phyloP scores from a whole-genome alignment of 2,113 vertebrate species.

The Otolemur garnettii region DNA sequence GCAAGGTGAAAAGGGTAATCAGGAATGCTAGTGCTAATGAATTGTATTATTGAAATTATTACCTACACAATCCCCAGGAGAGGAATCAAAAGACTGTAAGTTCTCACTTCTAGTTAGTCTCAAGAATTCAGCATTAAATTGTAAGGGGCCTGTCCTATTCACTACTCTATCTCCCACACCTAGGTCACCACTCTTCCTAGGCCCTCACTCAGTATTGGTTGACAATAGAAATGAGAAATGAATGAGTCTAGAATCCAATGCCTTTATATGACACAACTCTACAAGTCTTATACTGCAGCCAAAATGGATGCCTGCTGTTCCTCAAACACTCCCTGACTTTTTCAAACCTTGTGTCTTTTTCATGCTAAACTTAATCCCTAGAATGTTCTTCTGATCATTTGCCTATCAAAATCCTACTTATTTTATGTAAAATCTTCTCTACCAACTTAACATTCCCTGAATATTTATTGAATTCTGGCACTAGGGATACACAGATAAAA shows the following conservation, averaged over 20 bases:
- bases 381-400: neutral
- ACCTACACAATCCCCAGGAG: neutral
- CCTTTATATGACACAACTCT: neutral
- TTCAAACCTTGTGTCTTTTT: neutral
- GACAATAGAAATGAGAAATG: neutral
- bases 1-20: neutral
- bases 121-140: neutral
- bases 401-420: neutral
- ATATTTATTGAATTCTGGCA: neutral
- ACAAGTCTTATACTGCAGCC: neutral
- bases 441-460: neutral
- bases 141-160: neutral
- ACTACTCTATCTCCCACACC: neutral
- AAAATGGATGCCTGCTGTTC: neutral
- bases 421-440: neutral
- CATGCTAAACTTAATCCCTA: neutral
- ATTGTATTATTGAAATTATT: neutral
- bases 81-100: neutral
- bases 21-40: neutral
- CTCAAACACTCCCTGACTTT: neutral
- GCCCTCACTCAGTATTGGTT: neutral
- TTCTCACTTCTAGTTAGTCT: neutral
- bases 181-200: neutral
- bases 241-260: neutral
- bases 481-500: neutral